Evolutionary conservation across 2,888 invertebrate species (phyloP).

Genomic region (Netelia virgata): DNA sequence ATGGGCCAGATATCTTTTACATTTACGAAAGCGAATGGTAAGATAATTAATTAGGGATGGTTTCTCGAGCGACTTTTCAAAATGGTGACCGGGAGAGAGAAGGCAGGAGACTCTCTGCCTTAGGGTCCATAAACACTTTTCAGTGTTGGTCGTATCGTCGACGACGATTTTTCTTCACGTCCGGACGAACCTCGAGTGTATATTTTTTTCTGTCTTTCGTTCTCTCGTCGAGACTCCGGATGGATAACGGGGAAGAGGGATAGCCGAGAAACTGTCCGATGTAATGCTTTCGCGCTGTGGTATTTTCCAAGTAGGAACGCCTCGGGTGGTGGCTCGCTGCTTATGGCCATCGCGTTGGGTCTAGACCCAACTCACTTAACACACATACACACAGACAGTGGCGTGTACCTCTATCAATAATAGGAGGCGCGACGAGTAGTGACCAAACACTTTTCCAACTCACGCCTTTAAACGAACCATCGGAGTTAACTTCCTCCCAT

Average conservation of each 20-base stretch:
- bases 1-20: neutral
- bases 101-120: too few species aligned
- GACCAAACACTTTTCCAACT: constrained; percentile 37
- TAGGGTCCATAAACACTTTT: constrained; percentile 36
- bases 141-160: constrained; percentile 51
- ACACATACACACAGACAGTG: neutral
- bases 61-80: constrained; percentile 41
- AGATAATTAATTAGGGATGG: constrained; percentile 57
- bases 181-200: constrained; percentile 5
- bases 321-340: constrained; percentile 36
- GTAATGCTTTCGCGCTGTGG: constrained; percentile 41
- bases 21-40: constrained; percentile 11
- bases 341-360: constrained; percentile 25
- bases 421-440: neutral
- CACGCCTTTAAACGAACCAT: constrained; percentile 7
- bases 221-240: constrained; percentile 43
- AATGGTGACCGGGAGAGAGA: neutral
- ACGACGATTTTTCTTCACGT: constrained; percentile 49
- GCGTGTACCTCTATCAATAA: neutral
- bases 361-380: constrained; percentile 41
- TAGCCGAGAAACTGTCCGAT: constrained; percentile 35
- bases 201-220: constrained; percentile 10
- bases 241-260: constrained; percentile 48
- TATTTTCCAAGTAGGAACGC: constrained; percentile 37
- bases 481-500: too few species aligned